Base-by-base conservation (phyloP, 2,797 vertebrate species). In the Urophycis tenuis region DNA sequence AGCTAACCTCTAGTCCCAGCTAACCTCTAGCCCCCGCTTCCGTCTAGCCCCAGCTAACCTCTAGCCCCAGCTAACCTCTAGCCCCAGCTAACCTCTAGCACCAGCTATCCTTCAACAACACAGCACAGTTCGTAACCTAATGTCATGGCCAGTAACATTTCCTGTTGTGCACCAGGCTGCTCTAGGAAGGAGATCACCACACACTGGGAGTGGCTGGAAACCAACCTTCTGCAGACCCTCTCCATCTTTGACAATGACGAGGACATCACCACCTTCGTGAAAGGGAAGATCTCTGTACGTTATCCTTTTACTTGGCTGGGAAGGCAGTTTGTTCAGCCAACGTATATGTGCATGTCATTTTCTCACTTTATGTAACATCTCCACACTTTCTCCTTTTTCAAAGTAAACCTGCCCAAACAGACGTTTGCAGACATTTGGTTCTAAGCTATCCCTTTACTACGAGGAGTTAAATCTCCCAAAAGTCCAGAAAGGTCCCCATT, bases 141-240 rank as follows among this genome's bases (percentile, higher is more conserved):
- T 60, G 22, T 60, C 53, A 60, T 25, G 19, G 19, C 45, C 45
- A 53, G 12, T 3, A 22, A 22, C 10, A 29, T 29, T 29, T 12
- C 9, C 60, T 67, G 60, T 12, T 74, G 8, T 74, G 75, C 78
- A 25, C 72, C 87, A 99, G 97, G 96, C 78, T 95, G 96, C 1
- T 95, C 95, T 45, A 95, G 96, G 77, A 97, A 95, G 86, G 96
- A 98, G 91, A 98, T 98, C 88, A 98, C 97, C 0, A 93, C 93
- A 79, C 96, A 97, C 83, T 99, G 97, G 97, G 96, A 99, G 60
- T 99, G 97, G 96, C 92, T 99, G 84, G 97, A 99, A 86, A 90
- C 92, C 80, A 99, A 99, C 85, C 91, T 99, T 78, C 93, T 99
- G 34, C 96, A 99, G 89, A 99, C 97, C 0, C 93, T 99, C 9